Evolutionary conservation across 2,888 invertebrate species (phyloP), one percentile per base, ranked within the genome.

Genomic region (Hypercompe scribonia): DNA sequence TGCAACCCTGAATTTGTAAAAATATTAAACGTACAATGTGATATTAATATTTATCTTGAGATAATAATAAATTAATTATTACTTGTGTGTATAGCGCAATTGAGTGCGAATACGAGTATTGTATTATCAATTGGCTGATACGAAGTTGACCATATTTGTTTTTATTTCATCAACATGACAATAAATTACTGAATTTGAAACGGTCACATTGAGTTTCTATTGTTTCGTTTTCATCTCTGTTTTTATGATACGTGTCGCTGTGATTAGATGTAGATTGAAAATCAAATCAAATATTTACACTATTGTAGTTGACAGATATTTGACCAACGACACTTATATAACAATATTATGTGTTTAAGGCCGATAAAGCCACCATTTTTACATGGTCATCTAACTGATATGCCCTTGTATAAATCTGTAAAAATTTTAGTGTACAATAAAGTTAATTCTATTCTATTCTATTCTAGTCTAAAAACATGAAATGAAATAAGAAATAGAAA

Each of bases 51-150:
- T n/a, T n/a, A n/a, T n/a, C 77, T 82, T 74, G 77, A 73, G 75
- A 83, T 82, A 78, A 81, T 82, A 80, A 75, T 34, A 36, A 58
- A 81, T 79, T 76, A 79, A 70, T 78, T 79, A 78, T 71, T 79
- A 85, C 82, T 80, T 84, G 69, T 68, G 63, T 74, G 73, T 67
- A 65, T 74, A 84, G 81, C 77, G 72, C 58, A 70, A 67, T 72
- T 74, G 71, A 73, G 54, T 70, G 73, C 72, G 42, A 76, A 77
- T 72, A 73, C 72, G 42, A 76, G 76, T 72, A 73, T 77, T 79
- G 72, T 76, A 42, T 68, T 63, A 50, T 66, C 72, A 64, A 54
- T 74, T 74, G 72, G 54, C 46, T 39, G 67, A 74, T 76, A 75
- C 79, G 72, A 72, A 34, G 66, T 70, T 68, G 63, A 75, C 28